phyloP scores from a whole-genome alignment of 2,888 invertebrate species.

The Lasioglossum calceatum region DNA sequence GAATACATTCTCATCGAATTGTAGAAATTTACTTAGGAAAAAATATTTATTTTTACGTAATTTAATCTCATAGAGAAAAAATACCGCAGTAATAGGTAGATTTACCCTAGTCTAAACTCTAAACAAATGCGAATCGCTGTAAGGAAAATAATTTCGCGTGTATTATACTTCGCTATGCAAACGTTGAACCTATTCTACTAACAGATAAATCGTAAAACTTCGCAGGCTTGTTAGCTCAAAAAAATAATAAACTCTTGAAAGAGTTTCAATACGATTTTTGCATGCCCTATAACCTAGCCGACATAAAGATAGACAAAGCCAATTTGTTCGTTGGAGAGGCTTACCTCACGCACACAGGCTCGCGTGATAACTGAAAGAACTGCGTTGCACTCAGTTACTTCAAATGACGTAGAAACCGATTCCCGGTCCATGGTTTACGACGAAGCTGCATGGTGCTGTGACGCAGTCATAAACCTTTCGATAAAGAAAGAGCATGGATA shows the following conservation, averaged over 20 bases:
- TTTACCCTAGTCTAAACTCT: too few species aligned
- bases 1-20: too few species aligned
- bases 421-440: background rate
- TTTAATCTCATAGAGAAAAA: background rate
- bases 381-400: background rate
- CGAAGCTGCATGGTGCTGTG: background rate
- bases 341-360: background rate
- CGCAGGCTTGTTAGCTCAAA: background rate
- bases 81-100: too few species aligned
- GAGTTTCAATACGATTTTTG: background rate
- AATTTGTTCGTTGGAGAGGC: background rate
- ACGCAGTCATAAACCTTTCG: conserved; percentile 7
- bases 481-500: background rate
- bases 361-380: background rate
- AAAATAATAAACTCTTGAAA: background rate
- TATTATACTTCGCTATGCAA: background rate
- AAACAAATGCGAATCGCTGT: too few species aligned
- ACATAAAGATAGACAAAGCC: background rate
- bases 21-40: too few species aligned
- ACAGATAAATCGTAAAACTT: background rate
- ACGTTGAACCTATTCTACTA: background rate
- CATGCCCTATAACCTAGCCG: background rate
- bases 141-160: too few species aligned
- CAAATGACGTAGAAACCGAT: conserved; percentile 7
- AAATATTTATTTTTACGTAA: background rate